Evolutionary conservation across 2,797 vertebrate species (phyloP), one percentile per base, ranked within the genome.

Genomic region (Toxotes lorentzi): DNA sequence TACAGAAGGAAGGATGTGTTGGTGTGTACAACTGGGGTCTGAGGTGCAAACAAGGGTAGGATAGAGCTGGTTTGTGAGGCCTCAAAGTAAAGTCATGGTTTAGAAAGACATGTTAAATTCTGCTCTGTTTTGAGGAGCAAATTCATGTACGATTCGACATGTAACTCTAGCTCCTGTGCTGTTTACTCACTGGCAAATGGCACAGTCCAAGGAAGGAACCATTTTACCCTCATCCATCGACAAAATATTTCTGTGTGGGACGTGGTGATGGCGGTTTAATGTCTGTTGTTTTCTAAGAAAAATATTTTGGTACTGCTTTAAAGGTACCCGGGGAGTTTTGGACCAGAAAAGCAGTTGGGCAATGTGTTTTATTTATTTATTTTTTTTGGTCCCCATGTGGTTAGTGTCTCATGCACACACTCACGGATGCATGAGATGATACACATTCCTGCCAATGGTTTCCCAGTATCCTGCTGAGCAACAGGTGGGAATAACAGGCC

Each of bases 81-180:
- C 40, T 73, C 57, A 74, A 63, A 79, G 54, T 59, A 12, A 76
- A 76, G 58, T 7, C 30, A 34, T 59, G 76, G 81, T 79, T 89
- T 84, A 53, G 32, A 84, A 64, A 51, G 41, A 54, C 30, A 43
- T 0, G 53, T 60, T 62, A 1, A 48, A 50, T 45, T 61, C 53
- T 30, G 43, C 24, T 41, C 14, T 40, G 9, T 61, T 71, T 51
- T 56, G 12, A 66, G 7, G 38, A 60, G 40, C 4, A 38, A 51
- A 68, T 56, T 61, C 35, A 57, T 45, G 11, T 69, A 53, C 58
- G 38, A 13, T 58, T 27, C 9, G 21, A 71, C 64, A 54, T 76
- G 48, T 53, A 78, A 75, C 32, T 64, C 16, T 2, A 69, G 58
- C 59, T 56, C 24, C 3, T 35, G 34, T 68, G 35, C 62, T 66